These are phyloP conservation scores for Calameuta idolon DNA, from an alignment of 2,888 invertebrate genomes.

Conservation along the genomic window DNA sequence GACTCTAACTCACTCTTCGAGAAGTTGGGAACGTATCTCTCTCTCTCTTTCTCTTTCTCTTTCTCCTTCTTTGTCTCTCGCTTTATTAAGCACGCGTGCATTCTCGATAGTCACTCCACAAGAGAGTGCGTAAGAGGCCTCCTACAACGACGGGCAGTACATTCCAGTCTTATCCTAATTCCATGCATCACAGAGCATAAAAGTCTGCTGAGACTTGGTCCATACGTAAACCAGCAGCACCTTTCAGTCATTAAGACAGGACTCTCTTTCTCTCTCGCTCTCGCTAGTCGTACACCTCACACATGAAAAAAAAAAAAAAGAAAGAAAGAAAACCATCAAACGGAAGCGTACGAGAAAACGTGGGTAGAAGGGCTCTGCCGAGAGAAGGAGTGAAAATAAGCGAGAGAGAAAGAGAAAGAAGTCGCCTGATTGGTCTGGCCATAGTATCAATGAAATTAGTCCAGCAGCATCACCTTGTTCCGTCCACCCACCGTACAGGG, in stretches of 20 bases:
- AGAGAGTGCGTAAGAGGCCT: background rate
- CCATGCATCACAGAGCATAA: constrained; percentile 15
- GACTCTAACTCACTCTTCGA: background rate
- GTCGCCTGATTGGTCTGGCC: constrained; percentile 17
- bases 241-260: background rate
- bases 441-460: constrained; percentile 25
- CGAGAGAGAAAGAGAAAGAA: background rate
- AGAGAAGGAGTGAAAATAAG: background rate
- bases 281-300: background rate
- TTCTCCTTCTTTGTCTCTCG: background rate
- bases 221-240: background rate
- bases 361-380: background rate
- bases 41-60: no score
- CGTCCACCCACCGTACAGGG: constrained; percentile 21
- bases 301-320: no score
- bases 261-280: background rate
- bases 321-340: background rate
- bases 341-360: background rate
- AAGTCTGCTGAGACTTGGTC: background rate
- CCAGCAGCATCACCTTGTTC: constrained; percentile 15
- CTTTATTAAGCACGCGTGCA: background rate
- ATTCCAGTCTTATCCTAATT: constrained; percentile 41
- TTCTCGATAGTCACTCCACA: background rate
- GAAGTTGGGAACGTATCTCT: background rate
- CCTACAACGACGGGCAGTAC: constrained; percentile 6